A percentile compares a stretch with the other conserved stretches of the same genome.
These are phyloP conservation scores for Probosciger aterrimus DNA, from an alignment of 2,113 vertebrate genomes.

Conservation along the genomic window DNA sequence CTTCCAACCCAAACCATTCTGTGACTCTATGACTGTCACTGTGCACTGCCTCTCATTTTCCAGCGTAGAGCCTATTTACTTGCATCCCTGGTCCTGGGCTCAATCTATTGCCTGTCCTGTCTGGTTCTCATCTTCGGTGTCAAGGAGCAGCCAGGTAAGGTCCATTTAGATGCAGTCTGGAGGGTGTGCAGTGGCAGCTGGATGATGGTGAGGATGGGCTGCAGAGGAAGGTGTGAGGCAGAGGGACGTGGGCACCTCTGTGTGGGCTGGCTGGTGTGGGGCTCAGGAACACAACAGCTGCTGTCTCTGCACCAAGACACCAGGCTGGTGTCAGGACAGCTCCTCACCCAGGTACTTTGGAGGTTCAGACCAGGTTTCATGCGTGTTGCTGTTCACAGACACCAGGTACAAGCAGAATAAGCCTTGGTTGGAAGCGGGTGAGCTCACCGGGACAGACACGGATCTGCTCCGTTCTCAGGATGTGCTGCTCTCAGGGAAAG, in stretches of 20 bases:
- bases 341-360: not conserved
- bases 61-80: slow-evolving; percentile 70
- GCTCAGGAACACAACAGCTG: not conserved
- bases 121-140: slow-evolving; percentile 75
- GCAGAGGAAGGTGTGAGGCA: not conserved
- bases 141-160: slow-evolving; percentile 72
- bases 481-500: not conserved
- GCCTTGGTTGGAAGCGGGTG: not conserved
- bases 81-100: slow-evolving; percentile 67
- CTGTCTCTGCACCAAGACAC: not conserved
- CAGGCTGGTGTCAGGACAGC: too few relatives aligned
- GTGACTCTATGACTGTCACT: not conserved
- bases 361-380: not conserved
- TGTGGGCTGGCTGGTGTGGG: not conserved
- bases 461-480: not conserved
- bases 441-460: accelerated
- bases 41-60: not conserved
- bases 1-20: not conserved
- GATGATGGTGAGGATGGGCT: not conserved
- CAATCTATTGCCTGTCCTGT: slow-evolving; percentile 72
- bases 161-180: not conserved
- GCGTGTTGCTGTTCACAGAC: not conserved
- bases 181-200: not conserved
- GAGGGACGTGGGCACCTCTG: not conserved
- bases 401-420: not conserved